Evolutionary conservation across 2,797 vertebrate genomes (phyloP), one percentile per base, ranked within the genome.

Genomic region (Epinephelus malabaricus): DNA sequence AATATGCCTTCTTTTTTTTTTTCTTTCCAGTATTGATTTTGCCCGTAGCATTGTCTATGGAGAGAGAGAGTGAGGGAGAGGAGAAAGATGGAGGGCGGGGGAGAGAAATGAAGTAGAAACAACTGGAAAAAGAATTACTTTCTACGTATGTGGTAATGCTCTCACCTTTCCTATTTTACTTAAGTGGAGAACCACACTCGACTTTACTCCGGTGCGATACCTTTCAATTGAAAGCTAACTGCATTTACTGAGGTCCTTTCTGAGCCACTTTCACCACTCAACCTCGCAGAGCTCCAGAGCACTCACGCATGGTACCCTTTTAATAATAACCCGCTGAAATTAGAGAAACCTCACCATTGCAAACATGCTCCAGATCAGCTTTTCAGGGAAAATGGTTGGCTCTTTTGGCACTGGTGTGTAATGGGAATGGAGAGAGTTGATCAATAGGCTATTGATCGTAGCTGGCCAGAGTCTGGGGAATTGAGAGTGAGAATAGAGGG

Each of bases 1-100:
- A 97, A 97, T 97, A 97, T 97, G 95, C 96, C 93, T 94, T 90
- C 91, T 94, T 94, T 95, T 93, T 95, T 95, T 93, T 84, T 84
- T 95, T 92, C 93, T 85, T 89, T 73, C 63, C 79, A 85, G 92
- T 96, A 97, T 96, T 94, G 97, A 97, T 97, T 96, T 95, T 96
- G 96, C 96, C 95, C 67, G 89, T 95, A 95, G 96, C 96, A 95
- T 96, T 93, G 89, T 95, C 95, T 95, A 94, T 95, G 94, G 94
- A 95, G 86, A 92, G 95, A 83, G 89, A 81, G 89, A 63, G 88
- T 84, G 61, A 84, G 80, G 83, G 84, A 68, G 56, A 75, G 77
- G 87, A 91, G 82, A 89, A 83, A 90, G 89, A 89, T 86, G 81
- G 93, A 89, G 89, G 90, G 91, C 64, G 85, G 88, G 85, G 78